Evolutionary conservation across 2,797 vertebrate genomes (phyloP).

Genomic region (Falco novaeseelandiae): DNA sequence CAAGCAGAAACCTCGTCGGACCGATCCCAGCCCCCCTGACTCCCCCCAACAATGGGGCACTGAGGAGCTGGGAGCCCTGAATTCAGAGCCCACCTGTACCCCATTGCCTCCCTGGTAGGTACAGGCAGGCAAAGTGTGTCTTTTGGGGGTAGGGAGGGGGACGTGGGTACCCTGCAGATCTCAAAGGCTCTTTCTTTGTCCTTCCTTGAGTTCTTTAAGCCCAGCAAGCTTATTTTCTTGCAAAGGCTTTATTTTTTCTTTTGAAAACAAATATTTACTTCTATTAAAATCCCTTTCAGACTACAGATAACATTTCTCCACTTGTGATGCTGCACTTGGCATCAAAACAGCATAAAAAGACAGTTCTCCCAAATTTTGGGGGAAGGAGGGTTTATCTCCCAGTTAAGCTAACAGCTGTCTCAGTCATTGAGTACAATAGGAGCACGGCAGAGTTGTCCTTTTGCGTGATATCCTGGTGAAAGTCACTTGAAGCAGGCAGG

Average conservation of each 20-base stretch:
- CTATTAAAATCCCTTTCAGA: not conserved
- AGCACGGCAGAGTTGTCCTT: not conserved
- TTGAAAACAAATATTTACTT: not conserved
- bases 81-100: not conserved
- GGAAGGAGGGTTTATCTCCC: rapidly evolving
- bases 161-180: rapidly evolving
- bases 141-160: not conserved
- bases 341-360: not conserved
- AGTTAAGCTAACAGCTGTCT: not conserved
- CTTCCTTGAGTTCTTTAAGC: not conserved
- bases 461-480: not conserved
- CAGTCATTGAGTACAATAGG: rapidly evolving
- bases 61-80: not conserved
- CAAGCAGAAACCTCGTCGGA: too few species aligned
- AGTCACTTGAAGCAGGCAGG: not conserved
- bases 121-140: not conserved
- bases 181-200: not conserved
- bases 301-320: too few species aligned
- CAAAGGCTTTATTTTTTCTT: not conserved
- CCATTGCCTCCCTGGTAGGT: not conserved
- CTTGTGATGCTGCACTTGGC: not conserved
- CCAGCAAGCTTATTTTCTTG: not conserved
- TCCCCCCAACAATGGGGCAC: too few species aligned
- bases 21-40: too few species aligned
- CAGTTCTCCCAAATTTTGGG: not conserved